Evolutionary conservation across 1,140 invertebrate genomes (phyloP).

Genomic region (Eupristina koningsbergeri): DNA sequence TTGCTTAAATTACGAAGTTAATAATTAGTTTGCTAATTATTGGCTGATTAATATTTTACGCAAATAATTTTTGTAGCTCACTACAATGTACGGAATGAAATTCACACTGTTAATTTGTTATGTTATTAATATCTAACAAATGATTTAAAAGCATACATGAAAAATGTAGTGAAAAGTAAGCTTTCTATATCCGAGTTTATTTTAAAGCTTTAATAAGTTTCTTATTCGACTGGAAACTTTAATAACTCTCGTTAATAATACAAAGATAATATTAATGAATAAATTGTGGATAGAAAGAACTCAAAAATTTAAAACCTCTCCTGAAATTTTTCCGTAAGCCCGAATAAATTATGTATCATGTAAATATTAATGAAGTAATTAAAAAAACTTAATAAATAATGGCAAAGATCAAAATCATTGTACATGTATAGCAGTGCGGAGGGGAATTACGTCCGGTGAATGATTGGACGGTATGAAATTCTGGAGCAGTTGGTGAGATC

Average conservation of each 20-base stretch:
- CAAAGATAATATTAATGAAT: not conserved
- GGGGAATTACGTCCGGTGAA: conserved; percentile 27
- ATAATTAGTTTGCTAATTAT: conserved; percentile 31
- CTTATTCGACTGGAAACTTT: not conserved
- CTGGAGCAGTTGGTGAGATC: conserved; percentile 43
- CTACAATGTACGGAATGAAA: not conserved
- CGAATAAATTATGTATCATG: conserved; percentile 29
- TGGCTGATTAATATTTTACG: conserved; percentile 14
- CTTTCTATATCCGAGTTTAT: not conserved
- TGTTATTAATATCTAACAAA: not conserved
- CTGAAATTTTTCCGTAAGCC: not conserved
- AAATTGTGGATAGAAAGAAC: not conserved
- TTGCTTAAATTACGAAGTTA: conserved; percentile 5
- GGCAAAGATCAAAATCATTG: conserved; percentile 6
- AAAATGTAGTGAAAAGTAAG: not conserved
- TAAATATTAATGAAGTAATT: conserved; percentile 43
- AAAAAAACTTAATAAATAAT: conserved; percentile 28
- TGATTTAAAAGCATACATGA: not conserved
- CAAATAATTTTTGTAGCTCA: not conserved
- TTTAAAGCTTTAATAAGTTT: not conserved
- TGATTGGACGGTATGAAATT: conserved; percentile 49
- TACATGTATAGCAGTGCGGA: not conserved
- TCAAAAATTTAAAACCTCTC: not conserved
- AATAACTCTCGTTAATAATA: not conserved
- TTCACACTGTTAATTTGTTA: not conserved